Evolutionary conservation across 2,888 invertebrate species (phyloP), one percentile per base, ranked within the genome.

Genomic region (Melolontha melolontha): DNA sequence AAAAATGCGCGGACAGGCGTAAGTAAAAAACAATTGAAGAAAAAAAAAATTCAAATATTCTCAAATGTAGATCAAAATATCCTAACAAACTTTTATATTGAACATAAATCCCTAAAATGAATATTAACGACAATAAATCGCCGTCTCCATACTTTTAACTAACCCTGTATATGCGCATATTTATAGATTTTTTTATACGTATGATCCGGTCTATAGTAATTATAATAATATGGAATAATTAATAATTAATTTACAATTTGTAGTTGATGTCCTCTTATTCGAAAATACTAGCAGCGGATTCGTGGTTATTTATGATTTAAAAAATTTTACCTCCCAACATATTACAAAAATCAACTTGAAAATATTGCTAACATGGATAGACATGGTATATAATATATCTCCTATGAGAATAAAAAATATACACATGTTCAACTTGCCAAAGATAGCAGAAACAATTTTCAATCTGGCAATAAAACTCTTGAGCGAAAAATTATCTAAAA

Each of bases 341-440:
- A 5, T 51, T 0, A 17, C 10, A 5, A 64, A 64, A 27, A n/a
- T 64, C 0, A 51, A 64, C 17, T n/a, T 51, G 6, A 51, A 41
- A 40, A 8, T 17, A 1, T 12, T 64, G 8, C 16, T n/a, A n/a
- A 17, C 50, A 51, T 17, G 22, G 4, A n/a, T 42, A n/a, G 34
- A 64, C 22, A 17, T 64, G 12, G 5, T 51, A 1, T 64, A 51
- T 17, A 64, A 64, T 11, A 17, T 51, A 14, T 39, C 7, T 10
- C 51, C 64, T 1, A 6, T 51, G 7, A 39, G 40, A 50, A 22
- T 64, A 10, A 41, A 29, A 12, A n/a, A 17, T 6, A 6, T 41
- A 2, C 64, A 64, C 27, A 4, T 64, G 1, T 5, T 64, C 2
- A 64, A 64, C 7, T 40, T 22, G 5, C 50, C 39, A 4, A 41